Conservation (phyloP, 2,797 vertebrate species). For the Heterohyrax brucei region DNA sequence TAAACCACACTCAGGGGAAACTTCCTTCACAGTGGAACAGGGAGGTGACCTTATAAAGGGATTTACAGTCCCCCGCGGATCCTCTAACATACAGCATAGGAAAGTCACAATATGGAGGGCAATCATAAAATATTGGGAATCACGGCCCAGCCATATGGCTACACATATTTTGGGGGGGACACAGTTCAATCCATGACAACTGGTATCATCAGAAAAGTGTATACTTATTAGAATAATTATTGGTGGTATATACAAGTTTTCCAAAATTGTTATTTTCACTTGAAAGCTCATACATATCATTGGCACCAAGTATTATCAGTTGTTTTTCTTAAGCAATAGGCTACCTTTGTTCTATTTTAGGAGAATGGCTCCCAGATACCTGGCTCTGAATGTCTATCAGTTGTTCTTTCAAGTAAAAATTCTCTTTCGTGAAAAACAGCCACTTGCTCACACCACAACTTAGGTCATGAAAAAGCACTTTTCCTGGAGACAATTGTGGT, state of each 20-base stretch:
- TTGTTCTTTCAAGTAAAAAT: constrained; percentile 20
- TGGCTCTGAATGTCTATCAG: not conserved
- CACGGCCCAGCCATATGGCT: too few relatives aligned
- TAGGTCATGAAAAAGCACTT: not conserved
- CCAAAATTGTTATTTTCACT: not conserved
- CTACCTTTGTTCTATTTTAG: not conserved
- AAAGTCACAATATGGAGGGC: too few relatives aligned
- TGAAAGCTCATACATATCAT: not conserved
- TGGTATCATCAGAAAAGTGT: not conserved
- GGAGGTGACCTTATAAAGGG: too few relatives aligned
- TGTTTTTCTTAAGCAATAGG: constrained; percentile 9
- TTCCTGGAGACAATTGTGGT: not conserved
- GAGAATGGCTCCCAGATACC: not conserved
- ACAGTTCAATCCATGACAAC: too few relatives aligned
- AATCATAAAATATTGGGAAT: too few relatives aligned
- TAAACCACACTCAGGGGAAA: too few relatives aligned
- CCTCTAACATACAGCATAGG: too few relatives aligned
- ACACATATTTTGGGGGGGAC: too few relatives aligned
- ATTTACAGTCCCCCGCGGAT: too few relatives aligned
- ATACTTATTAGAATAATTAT: not conserved
- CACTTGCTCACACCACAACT: not conserved
- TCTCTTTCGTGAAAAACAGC: not conserved
- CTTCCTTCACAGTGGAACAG: too few relatives aligned
- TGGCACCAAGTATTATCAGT: not conserved
- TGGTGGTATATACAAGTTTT: not conserved